Conservation (phyloP, 2,888 invertebrate genomes). For the Cephus runcator region DNA sequence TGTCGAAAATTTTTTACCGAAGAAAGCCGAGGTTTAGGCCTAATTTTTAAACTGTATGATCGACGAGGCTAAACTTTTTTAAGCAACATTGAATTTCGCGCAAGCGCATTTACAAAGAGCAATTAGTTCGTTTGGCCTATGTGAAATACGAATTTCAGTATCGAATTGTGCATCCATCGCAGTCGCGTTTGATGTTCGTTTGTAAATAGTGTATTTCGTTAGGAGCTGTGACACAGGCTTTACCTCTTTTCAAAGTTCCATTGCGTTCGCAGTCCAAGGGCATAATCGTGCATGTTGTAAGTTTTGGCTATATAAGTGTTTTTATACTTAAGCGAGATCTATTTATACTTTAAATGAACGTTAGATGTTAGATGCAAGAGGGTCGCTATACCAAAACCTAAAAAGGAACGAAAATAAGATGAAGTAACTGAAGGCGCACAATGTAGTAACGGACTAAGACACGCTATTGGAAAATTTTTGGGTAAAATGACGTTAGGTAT, state of each 20-base stretch:
- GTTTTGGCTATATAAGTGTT: constrained; percentile 1
- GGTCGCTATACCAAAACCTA: constrained; percentile 40
- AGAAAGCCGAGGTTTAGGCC: not conserved
- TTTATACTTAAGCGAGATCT: constrained; percentile 1
- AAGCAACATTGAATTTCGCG: no score
- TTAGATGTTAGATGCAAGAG: constrained; percentile 38
- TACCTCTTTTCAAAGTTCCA: not conserved
- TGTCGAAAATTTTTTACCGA: not conserved
- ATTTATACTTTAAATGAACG: constrained; percentile 32
- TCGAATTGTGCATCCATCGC: not conserved
- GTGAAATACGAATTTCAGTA: not conserved
- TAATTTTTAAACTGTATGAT: not conserved
- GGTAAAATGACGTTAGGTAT: constrained; percentile 12
- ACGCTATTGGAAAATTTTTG: constrained; percentile 38
- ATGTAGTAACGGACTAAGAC: constrained; percentile 31
- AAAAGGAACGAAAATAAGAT: not conserved
- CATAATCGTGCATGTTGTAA: not conserved
- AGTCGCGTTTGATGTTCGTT: not conserved
- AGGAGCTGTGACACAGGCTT: not conserved
- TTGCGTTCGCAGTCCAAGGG: not conserved
- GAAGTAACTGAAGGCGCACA: not conserved
- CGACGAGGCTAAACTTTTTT: not conserved
- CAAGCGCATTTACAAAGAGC: not conserved
- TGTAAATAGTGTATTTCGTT: not conserved
- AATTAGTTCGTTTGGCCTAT: not conserved